These are phyloP conservation scores for Capitulum mitella DNA, from an alignment of 2,888 invertebrate genomes.

Conservation along the genomic window DNA sequence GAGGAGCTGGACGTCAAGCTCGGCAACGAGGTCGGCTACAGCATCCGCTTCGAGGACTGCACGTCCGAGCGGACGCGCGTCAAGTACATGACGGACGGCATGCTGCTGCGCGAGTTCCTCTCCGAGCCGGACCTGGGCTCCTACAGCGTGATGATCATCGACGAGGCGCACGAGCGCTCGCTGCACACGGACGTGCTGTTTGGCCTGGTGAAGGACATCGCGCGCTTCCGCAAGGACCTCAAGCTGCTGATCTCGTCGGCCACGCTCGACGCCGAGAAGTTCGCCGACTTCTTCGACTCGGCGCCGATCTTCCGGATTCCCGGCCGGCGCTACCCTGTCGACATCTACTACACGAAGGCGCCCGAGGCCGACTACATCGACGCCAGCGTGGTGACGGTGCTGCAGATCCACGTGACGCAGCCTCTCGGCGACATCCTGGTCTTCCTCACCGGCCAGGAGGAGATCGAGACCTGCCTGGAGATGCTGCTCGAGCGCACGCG, in stretches of 20 bases:
- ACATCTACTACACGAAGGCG: conserved; percentile 97
- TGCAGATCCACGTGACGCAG: conserved; percentile 98
- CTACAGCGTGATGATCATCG: conserved; percentile 96
- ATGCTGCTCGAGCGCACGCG: conserved; percentile 82
- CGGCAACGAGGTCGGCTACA: conserved; percentile 59
- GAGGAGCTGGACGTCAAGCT: conserved; percentile 96
- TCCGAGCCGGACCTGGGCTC: conserved; percentile 92
- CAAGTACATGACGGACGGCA: conserved; percentile 99
- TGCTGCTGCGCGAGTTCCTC: conserved; percentile 90
- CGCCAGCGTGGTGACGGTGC: conserved; percentile 91
- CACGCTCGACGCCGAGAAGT: conserved; percentile 95
- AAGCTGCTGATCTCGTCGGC: conserved; percentile 97
- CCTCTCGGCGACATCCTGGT: conserved; percentile 92
- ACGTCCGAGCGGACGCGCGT: conserved; percentile 93
- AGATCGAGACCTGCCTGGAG: conserved; percentile 84
- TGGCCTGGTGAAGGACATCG: conserved; percentile 86
- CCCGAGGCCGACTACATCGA: conserved; percentile 99
- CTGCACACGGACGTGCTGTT: conserved; percentile 97
- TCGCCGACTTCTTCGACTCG: conserved; percentile 95
- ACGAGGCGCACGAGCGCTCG: conserved; percentile 98
- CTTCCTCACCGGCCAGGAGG: conserved; percentile 88
- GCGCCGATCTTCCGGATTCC: conserved; percentile 56
- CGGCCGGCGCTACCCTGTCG: conserved; percentile 94
- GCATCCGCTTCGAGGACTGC: conserved; percentile 97
- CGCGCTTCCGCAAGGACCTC: conserved; percentile 83